phyloP scores from a whole-genome alignment of 2,797 vertebrate species.

The Syngnathus rostellatus region DNA sequence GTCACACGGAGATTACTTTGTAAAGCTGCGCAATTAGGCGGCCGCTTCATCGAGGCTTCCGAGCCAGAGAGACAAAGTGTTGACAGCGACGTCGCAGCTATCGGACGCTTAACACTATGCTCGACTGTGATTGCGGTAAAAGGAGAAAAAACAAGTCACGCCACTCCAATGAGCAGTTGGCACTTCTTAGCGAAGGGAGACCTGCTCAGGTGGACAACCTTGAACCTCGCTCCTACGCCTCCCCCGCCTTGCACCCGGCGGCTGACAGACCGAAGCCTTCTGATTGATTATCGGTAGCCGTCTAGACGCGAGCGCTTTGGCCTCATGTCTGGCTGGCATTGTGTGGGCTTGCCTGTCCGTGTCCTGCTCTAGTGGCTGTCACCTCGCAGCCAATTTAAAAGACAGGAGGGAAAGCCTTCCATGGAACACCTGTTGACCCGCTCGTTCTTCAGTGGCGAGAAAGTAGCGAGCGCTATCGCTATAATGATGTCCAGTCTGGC shows the following conservation, averaged over 20 bases:
- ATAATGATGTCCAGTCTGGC: constrained; percentile 27
- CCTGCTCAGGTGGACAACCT: constrained; percentile 39
- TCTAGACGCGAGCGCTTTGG: constrained; percentile 41
- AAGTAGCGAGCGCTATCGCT: constrained; percentile 22
- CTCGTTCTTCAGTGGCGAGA: constrained; percentile 40
- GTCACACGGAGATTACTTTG: neutral
- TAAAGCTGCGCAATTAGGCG: neutral
- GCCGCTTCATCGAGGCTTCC: neutral
- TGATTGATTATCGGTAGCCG: constrained; percentile 47
- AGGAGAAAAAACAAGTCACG: neutral
- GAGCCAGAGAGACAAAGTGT: neutral
- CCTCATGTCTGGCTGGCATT: constrained; percentile 42
- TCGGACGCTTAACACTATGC: neutral
- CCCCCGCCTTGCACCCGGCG: constrained; percentile 12
- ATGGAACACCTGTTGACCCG: constrained; percentile 35
- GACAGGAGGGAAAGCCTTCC: constrained; percentile 24
- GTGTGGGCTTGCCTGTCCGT: constrained; percentile 34
- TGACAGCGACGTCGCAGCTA: neutral
- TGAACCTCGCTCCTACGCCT: constrained; percentile 30
- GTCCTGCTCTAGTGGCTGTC: constrained; percentile 54
- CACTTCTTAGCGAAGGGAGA: constrained; percentile 1
- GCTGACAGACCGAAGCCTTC: constrained; percentile 24
- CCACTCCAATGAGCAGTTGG: constrained; percentile 17
- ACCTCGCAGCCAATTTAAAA: constrained; percentile 64
- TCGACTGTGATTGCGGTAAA: neutral